These are phyloP conservation scores for Synergus itoensis DNA, from an alignment of 2,888 invertebrate species.

Conservation along the genomic window DNA sequence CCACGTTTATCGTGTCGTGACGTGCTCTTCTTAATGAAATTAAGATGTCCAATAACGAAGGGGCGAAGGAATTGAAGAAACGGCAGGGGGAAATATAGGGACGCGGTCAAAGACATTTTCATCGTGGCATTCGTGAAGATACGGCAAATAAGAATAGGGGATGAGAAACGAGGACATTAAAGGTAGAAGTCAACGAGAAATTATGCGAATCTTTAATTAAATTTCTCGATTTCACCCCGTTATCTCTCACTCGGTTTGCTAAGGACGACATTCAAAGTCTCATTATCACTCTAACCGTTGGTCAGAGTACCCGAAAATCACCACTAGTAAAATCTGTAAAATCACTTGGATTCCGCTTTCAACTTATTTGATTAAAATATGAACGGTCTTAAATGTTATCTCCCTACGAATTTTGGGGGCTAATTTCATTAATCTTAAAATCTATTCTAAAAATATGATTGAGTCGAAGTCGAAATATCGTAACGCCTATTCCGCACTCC, in stretches of 20 bases:
- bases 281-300: constrained; percentile 60
- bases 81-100: constrained; percentile 36
- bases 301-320: constrained; percentile 58
- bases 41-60: constrained; percentile 57
- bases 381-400: background rate
- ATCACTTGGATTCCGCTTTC: background rate
- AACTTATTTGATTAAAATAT: constrained; percentile 5
- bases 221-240: constrained; percentile 64
- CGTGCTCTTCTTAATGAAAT: constrained; percentile 57
- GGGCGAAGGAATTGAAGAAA: constrained; percentile 28
- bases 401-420: background rate
- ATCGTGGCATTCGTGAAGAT: constrained; percentile 45
- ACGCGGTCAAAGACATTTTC: constrained; percentile 56
- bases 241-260: constrained; percentile 56
- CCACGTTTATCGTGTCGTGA: constrained; percentile 54
- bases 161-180: constrained; percentile 59
- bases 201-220: constrained; percentile 67
- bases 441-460: no score
- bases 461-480: no score
- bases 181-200: constrained; percentile 60
- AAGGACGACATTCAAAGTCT: constrained; percentile 59
- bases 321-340: constrained; percentile 17
- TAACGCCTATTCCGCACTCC: no score
- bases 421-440: background rate
- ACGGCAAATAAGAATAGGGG: constrained; percentile 58